These are phyloP conservation scores for Conops quadrifasciatus DNA, from an alignment of 2,888 invertebrate species.

Conservation along the genomic window DNA sequence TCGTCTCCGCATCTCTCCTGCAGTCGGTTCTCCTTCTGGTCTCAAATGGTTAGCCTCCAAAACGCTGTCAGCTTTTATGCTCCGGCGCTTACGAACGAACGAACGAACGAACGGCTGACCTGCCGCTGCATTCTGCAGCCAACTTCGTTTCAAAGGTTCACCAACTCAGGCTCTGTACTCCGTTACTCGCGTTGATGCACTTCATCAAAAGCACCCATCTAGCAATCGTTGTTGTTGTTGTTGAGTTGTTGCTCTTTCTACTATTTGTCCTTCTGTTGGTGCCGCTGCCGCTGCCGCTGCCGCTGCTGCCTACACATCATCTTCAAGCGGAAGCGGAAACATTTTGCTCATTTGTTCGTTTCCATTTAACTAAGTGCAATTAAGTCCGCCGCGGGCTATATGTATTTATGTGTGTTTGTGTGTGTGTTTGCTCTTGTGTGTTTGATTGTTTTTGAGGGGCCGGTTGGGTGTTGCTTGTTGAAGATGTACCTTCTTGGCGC, in stretches of 20 bases:
- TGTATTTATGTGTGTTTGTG: too few relatives aligned
- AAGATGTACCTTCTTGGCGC: neutral
- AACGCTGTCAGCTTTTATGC: slow-evolving; percentile 3
- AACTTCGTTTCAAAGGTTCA: slow-evolving; percentile 14
- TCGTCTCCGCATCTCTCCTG: neutral
- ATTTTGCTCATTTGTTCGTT: slow-evolving; percentile 53
- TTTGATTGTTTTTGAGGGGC: neutral
- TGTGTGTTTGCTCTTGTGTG: neutral
- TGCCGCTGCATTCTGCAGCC: slow-evolving; percentile 24
- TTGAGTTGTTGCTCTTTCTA: neutral
- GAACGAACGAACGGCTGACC: slow-evolving; percentile 29
- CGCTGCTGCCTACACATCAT: neutral
- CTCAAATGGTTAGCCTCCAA: neutral
- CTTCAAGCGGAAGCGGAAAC: slow-evolving; percentile 44
- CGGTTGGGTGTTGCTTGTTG: neutral
- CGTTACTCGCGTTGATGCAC: slow-evolving; percentile 16
- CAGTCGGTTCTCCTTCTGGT: neutral
- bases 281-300: slow-evolving; percentile 9
- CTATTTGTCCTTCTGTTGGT: neutral
- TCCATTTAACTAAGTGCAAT: slow-evolving; percentile 60
- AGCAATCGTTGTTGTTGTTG: neutral
- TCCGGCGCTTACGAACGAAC: neutral
- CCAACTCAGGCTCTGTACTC: neutral
- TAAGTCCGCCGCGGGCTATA: slow-evolving; percentile 39
- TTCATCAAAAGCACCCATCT: slow-evolving; percentile 16